Evolutionary conservation across 2,888 invertebrate species (phyloP), one percentile per base, ranked within the genome.

Genomic region (Drosophila paracracens): DNA sequence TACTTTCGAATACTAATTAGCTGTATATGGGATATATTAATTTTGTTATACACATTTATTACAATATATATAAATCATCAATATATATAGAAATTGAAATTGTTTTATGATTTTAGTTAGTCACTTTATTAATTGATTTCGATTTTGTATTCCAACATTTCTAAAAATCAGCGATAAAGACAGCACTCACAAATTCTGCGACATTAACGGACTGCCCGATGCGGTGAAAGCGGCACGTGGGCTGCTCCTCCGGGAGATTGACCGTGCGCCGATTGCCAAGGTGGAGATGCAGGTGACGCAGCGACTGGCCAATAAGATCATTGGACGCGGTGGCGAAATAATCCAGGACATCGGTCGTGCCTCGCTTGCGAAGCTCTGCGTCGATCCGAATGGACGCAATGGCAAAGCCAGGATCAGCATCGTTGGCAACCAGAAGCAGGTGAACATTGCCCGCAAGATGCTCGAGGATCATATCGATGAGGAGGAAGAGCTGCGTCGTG

Each of bases 271-370:
- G 0, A 94, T 96, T 38, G 94, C 95, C 38, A 95, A 95, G n/a
- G 95, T 95, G 60, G 95, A 95, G 74, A 94, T 97, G 53, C 94
- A 93, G 69, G 95, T 98, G 2, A 96, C 97, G 0, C 93, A 94
- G 58, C 94, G 94, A 92, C 94, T 95, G 31, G 94, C 96, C 59
- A 96, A 96, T 2, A 95, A 95, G 89, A 95, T 98, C 60, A 96
- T 97, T 84, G 98, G 95, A 93, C 93, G 95, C 58, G 95, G 95
- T 60, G 97, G 97, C 1, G 96, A 96, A 62, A 95, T 94, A 51
- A 95, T 98, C 60, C 94, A 95, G 59, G 94, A 95, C 53, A 96
- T 98, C 64, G 95, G 95, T 69, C 95, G 95, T 79, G 92, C 94
- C 18, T 96, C 97, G 13, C 95, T 96, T 70, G 96, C 97, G 0